A percentile compares a stretch with the other conserved stretches of the same genome.
These are phyloP conservation scores for Peromyscus polionotus DNA, from an alignment of 2,113 vertebrate genomes.

Conservation along the genomic window DNA sequence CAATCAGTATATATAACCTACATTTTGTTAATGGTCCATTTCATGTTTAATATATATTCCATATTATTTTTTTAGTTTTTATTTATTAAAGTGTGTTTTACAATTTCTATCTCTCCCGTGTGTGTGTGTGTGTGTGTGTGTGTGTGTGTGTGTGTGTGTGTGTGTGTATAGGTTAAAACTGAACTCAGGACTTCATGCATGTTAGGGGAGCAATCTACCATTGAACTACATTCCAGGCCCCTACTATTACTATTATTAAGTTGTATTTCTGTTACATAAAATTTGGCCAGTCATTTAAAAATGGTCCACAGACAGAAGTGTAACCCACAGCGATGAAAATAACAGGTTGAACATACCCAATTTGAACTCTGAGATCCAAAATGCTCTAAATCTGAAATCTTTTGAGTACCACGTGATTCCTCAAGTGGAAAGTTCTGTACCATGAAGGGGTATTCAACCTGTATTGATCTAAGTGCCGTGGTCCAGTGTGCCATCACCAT, in stretches of 20 bases:
- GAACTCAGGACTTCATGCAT: neutral
- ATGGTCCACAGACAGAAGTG: neutral
- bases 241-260: neutral
- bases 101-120: neutral
- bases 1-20: neutral
- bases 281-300: slow-evolving; percentile 24
- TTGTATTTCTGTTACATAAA: slow-evolving; percentile 20
- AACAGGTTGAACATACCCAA: neutral
- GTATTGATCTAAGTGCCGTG: neutral
- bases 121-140: neutral
- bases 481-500: neutral
- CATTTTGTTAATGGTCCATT: neutral
- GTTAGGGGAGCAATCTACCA: neutral
- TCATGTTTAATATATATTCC: slow-evolving; percentile 39
- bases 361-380: neutral
- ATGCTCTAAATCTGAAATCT: neutral
- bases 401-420: neutral
- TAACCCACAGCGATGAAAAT: neutral
- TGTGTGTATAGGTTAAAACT: neutral
- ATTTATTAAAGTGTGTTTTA: slow-evolving; percentile 46
- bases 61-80: slow-evolving; percentile 20
- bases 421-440: neutral
- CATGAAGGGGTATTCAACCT: neutral
- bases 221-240: neutral
- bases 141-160: neutral